These are phyloP conservation scores for Autographa gamma DNA, from an alignment of 2,888 invertebrate genomes.

Conservation along the genomic window DNA sequence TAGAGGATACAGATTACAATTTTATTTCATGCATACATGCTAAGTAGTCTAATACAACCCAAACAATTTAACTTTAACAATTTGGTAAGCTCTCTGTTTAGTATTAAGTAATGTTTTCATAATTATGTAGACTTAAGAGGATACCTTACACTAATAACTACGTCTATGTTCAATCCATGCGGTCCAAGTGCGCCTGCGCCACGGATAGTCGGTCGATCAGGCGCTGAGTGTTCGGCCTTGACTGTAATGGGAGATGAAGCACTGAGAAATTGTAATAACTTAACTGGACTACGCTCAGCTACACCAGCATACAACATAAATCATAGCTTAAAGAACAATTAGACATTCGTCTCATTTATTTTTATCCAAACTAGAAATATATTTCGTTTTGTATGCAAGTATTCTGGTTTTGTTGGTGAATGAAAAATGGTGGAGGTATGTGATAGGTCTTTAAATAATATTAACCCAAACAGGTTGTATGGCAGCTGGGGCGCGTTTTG, in stretches of 20 bases:
- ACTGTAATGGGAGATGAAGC: slow-evolving; percentile 69
- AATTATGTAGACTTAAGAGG: slow-evolving; percentile 33
- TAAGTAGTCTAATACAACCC: slow-evolving; percentile 14
- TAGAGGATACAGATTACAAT: slow-evolving; percentile 14
- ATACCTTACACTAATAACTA: slow-evolving; percentile 39
- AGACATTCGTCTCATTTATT: too few relatives aligned
- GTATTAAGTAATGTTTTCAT: slow-evolving; percentile 47
- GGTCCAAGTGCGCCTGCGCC: slow-evolving; percentile 84
- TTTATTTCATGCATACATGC: slow-evolving; percentile 28
- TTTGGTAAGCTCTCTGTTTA: slow-evolving; percentile 12
- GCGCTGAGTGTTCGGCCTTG: slow-evolving; percentile 82
- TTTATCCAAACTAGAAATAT: too few relatives aligned
- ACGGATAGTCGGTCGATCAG: slow-evolving; percentile 83
- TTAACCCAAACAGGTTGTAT: too few relatives aligned
- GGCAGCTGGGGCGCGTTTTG: too few relatives aligned
- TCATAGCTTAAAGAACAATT: too few relatives aligned
- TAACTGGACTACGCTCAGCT: too few relatives aligned
- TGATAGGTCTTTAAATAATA: too few relatives aligned
- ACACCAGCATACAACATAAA: too few relatives aligned
- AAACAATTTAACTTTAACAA: slow-evolving; percentile 11
- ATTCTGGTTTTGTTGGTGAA: too few relatives aligned
- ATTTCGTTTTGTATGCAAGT: too few relatives aligned
- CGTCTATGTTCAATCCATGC: slow-evolving; percentile 78
- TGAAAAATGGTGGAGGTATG: too few relatives aligned
- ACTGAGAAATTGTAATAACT: neutral